Evolutionary conservation across 2,888 invertebrate species (phyloP), one percentile per base, ranked within the genome.

Genomic region (Dinocampus coccinellae): DNA sequence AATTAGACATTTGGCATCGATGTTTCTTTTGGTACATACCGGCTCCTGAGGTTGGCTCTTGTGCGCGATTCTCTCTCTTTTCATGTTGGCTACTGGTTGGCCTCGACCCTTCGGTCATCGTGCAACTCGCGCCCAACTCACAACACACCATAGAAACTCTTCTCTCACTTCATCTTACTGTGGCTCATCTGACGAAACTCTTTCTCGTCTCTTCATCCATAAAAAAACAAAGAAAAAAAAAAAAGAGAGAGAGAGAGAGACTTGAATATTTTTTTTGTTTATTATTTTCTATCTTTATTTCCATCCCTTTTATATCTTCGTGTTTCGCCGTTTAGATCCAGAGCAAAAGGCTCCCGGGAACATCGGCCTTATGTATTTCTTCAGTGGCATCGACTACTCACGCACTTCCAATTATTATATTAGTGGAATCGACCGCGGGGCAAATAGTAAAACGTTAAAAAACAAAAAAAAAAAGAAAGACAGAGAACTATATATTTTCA

Each of bases 381-480:
- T 47, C 72, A 58, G 61, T 66, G 72, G 67, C 73, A 64, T 64
- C 13, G 33, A 58, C 60, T 29, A 42, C 29, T 60, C 75, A 75
- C 75, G 75, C 75, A 75, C 72, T 52, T 61, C 62, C 75, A 74
- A 75, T 75, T 75, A 75, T 72, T 72, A 70, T 61, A 75, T 75
- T 70, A 74, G 69, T 65, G 55, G 70, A 69, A 73, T 61, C 58
- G 70, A 64, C 75, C 73, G 16, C 63, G 22, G 57, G 73, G 72
- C 34, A 58, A 70, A 69, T 69, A 39, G 24, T 67, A 39, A 34
- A 62, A 24, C 39, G 39, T 16, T n/a, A 61, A 58, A 20, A 9
- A 16, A 29, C 10, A 7, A 16, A 20, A 16, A 47, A 9, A 16
- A 7, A 20, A 60, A 34, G 4, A 60, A 60, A 9, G 4, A 60